phyloP scores from a whole-genome alignment of 2,113 vertebrate species.

The Numenius arquata region DNA sequence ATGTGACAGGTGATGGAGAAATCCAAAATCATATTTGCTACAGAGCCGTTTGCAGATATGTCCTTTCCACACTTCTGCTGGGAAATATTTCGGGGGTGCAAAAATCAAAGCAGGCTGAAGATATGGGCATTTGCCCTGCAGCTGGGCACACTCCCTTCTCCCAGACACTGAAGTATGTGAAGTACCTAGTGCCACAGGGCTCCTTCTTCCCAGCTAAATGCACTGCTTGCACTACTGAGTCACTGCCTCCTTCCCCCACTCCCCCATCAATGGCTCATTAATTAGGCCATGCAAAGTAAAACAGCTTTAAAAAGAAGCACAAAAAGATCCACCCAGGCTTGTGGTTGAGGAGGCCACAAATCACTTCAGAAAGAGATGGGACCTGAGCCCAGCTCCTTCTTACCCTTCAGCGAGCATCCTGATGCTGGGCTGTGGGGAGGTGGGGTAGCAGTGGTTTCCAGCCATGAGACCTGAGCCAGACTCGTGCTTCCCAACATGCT shows the following conservation, averaged over 20 bases:
- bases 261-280: neutral
- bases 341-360: neutral
- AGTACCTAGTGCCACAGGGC: neutral
- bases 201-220: neutral
- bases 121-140: neutral
- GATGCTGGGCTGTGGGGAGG: accelerated
- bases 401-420: neutral
- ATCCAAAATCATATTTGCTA: neutral
- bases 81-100: neutral
- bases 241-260: neutral
- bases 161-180: too few species aligned
- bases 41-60: neutral
- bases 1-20: neutral
- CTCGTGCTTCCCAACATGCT: neutral
- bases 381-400: neutral
- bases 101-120: neutral
- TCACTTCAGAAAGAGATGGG: neutral
- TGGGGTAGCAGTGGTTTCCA: neutral
- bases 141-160: neutral
- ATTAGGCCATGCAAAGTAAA: neutral
- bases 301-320: neutral
- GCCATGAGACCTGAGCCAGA: neutral
- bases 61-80: neutral
- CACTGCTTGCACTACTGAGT: neutral
- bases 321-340: neutral